Percentiles rank a stretch among this genome's conserved stretches.
phyloP scores from a whole-genome alignment of 1,140 invertebrate species.

The Dufourea novaeangliae region DNA sequence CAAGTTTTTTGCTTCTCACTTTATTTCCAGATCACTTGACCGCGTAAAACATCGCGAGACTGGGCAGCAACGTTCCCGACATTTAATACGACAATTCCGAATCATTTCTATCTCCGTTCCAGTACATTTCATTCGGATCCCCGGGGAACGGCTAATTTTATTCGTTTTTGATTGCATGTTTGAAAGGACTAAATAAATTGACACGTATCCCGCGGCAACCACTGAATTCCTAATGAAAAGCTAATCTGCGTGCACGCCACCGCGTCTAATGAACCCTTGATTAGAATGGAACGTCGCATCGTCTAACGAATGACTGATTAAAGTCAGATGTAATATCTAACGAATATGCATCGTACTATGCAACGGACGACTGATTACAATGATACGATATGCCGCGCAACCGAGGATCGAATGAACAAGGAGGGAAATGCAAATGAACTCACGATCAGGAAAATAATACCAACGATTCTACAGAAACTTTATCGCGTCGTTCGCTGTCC shows the following conservation, averaged over 20 bases:
- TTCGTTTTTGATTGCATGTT: neutral
- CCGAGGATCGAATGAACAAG: neutral
- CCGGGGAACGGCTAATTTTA: neutral
- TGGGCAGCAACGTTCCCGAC: neutral
- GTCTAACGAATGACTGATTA: conserved; percentile 37
- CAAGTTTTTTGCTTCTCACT: neutral
- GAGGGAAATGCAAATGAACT: neutral
- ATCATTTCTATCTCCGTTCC: neutral
- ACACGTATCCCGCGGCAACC: neutral
- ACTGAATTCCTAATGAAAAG: neutral
- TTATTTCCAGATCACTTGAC: conserved; percentile 39
- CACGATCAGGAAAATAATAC: neutral
- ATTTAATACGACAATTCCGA: conserved; percentile 9
- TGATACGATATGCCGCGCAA: neutral
- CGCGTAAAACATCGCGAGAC: conserved; percentile 10
- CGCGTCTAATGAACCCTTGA: conserved; percentile 26
- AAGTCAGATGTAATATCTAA: conserved; percentile 12
- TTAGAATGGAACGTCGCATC: conserved; percentile 28
- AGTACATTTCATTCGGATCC: neutral
- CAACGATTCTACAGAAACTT: neutral
- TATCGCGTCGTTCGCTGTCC: no score
- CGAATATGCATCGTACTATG: neutral
- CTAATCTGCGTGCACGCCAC: conserved; percentile 1
- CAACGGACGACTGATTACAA: neutral
- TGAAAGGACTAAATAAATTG: neutral